A percentile compares a stretch with the other conserved stretches of the same genome.
Evolutionary conservation across 2,797 vertebrate species (phyloP).

Genomic region (Champsocephalus gunnari): DNA sequence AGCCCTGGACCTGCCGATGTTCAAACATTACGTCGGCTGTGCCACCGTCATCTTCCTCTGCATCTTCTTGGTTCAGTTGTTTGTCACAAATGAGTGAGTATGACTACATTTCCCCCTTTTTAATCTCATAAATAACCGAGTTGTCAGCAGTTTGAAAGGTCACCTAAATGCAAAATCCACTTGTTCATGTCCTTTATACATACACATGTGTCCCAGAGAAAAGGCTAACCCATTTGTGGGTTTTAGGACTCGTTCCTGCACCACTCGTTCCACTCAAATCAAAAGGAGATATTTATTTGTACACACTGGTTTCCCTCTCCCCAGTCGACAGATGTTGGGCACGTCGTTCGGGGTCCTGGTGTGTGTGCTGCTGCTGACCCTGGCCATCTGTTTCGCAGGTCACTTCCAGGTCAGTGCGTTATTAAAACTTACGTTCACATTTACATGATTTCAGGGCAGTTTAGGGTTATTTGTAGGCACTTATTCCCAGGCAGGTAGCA

Average conservation of each 20-base stretch:
- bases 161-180: too few species aligned
- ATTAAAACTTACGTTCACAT: conserved; percentile 14
- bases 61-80: conserved; percentile 92
- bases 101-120: not conserved
- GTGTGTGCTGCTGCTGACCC: conserved; percentile 84
- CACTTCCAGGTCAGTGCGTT: conserved; percentile 89
- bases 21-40: conserved; percentile 91
- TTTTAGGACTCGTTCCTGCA: too few species aligned
- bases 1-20: conserved; percentile 89
- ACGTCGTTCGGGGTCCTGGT: conserved; percentile 87
- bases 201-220: too few species aligned
- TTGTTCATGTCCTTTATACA: too few species aligned
- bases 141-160: too few species aligned
- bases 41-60: conserved; percentile 92
- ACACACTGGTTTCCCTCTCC: conserved; percentile 19
- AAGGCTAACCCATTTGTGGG: too few species aligned
- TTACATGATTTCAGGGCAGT: conserved; percentile 1
- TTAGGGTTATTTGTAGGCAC: not conserved
- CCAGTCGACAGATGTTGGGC: conserved; percentile 83
- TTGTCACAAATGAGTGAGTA: conserved; percentile 90
- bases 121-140: not conserved
- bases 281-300: conserved; percentile 8
- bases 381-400: conserved; percentile 90
- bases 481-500: conserved; percentile 5
- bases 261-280: not conserved